phyloP scores from a whole-genome alignment of 2,888 invertebrate species.

The Sclerodermus sp. region DNA sequence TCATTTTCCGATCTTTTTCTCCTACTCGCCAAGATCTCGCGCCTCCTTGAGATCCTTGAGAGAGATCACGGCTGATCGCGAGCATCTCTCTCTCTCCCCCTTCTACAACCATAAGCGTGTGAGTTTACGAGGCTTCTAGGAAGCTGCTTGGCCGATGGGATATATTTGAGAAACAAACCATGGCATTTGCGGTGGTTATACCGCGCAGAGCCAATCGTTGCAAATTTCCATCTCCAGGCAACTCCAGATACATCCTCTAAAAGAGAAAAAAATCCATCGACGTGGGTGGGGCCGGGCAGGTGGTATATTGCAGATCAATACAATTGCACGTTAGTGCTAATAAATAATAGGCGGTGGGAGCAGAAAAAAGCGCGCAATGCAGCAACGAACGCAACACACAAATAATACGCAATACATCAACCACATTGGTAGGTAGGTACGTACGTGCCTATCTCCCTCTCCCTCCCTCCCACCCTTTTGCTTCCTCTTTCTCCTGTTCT shows the following conservation, averaged over 20 bases:
- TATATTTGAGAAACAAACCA: background rate
- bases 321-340: conserved; percentile 59
- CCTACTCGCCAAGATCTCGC: too few relatives aligned
- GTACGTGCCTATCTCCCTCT: conserved; percentile 38
- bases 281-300: conserved; percentile 49
- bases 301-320: conserved; percentile 59
- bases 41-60: too few relatives aligned
- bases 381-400: conserved; percentile 58
- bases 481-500: conserved; percentile 18
- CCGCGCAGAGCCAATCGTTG: conserved; percentile 53
- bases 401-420: conserved; percentile 58
- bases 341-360: conserved; percentile 58
- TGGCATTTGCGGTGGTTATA: conserved; percentile 45
- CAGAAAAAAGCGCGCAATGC: conserved; percentile 58
- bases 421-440: conserved; percentile 47
- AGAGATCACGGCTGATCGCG: too few relatives aligned
- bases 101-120: too few relatives aligned
- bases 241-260: conserved; percentile 57
- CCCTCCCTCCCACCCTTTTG: conserved; percentile 23
- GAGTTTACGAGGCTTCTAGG: conserved; percentile 10
- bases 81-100: too few relatives aligned
- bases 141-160: too few relatives aligned
- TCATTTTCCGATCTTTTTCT: too few relatives aligned
- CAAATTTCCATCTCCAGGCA: conserved; percentile 54
- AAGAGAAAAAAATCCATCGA: conserved; percentile 54